Conservation (phyloP, 2,888 invertebrate genomes). For the Macrosiphum euphorbiae region DNA sequence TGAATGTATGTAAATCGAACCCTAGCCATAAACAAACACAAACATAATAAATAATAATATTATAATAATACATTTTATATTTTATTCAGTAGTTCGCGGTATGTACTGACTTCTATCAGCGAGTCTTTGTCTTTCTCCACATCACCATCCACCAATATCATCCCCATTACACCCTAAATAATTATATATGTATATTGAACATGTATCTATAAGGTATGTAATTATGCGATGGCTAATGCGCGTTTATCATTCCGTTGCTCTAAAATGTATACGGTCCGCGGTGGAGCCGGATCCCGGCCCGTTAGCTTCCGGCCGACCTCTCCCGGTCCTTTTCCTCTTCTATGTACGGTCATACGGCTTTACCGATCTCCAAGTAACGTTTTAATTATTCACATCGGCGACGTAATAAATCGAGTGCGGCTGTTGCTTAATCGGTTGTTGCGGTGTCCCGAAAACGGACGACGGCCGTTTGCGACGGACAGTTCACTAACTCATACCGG, state of each 20-base stretch:
- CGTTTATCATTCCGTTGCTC: neutral
- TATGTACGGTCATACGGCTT: neutral
- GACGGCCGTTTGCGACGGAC: slow-evolving; percentile 53
- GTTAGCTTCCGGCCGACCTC: neutral
- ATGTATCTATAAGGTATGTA: neutral
- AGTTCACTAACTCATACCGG: slow-evolving; percentile 60
- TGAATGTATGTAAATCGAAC: neutral
- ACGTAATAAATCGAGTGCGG: slow-evolving; percentile 55
- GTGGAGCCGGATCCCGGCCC: neutral
- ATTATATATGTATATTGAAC: neutral
- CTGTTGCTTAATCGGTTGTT: slow-evolving; percentile 62
- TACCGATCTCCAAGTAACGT: slow-evolving; percentile 36
- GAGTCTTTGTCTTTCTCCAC: neutral
- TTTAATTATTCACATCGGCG: slow-evolving; percentile 61
- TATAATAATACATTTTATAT: neutral
- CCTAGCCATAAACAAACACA: neutral
- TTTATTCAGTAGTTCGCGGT: neutral
- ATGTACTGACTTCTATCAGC: neutral
- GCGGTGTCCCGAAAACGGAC: slow-evolving; percentile 57
- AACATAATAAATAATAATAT: neutral
- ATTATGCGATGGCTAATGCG: neutral
- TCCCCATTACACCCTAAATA: neutral
- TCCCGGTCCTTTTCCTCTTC: neutral
- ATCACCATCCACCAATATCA: neutral
- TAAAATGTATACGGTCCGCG: neutral